Percentiles rank a stretch among this genome's conserved stretches.
Evolutionary conservation across 2,797 vertebrate genomes (phyloP).

Genomic region (Epinephelus awoara): DNA sequence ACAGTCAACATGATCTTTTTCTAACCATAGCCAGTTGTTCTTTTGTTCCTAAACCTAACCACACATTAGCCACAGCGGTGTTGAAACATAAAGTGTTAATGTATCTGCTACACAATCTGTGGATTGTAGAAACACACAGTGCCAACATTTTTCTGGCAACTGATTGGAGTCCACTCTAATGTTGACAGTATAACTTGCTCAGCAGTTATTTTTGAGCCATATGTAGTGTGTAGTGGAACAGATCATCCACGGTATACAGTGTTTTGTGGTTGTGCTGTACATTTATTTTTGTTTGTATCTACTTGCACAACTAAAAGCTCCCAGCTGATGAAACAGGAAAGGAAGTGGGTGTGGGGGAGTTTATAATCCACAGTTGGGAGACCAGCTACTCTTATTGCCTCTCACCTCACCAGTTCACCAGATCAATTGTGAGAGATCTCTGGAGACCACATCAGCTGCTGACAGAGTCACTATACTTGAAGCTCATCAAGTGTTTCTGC

Average conservation of each 20-base stretch:
- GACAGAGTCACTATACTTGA: conserved; percentile 72
- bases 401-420: conserved; percentile 46
- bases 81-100: too few relatives aligned
- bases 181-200: neutral
- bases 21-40: too few relatives aligned
- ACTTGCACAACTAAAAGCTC: neutral
- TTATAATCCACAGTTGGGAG: conserved; percentile 49
- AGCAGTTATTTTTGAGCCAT: conserved; percentile 5
- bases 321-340: conserved; percentile 16
- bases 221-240: neutral
- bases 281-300: neutral
- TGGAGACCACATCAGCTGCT: conserved; percentile 64
- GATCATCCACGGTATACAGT: neutral
- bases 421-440: conserved; percentile 70
- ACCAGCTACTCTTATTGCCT: conserved; percentile 49
- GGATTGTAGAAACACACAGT: too few relatives aligned
- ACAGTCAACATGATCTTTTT: too few relatives aligned
- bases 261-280: conserved; percentile 5
- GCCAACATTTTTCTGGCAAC: too few relatives aligned
- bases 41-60: too few relatives aligned
- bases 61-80: too few relatives aligned
- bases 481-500: conserved; percentile 73
- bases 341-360: neutral
- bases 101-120: too few relatives aligned
- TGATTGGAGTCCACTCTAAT: neutral